phyloP scores from a whole-genome alignment of 2,888 invertebrate species.

The Meiosimyza decipiens region DNA sequence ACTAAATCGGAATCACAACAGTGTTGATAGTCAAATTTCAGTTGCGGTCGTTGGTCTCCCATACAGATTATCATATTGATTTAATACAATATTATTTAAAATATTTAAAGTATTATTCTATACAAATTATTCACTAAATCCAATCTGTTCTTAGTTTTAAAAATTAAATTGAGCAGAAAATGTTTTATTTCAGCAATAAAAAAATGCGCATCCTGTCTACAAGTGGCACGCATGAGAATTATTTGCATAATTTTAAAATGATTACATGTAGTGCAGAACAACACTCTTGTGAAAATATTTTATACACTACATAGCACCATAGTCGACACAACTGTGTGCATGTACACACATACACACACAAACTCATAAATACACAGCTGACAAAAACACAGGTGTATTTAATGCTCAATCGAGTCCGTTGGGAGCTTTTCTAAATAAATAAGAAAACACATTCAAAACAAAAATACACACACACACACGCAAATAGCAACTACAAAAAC shows the following conservation, averaged over 20 bases:
- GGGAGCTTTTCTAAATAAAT: slow-evolving; percentile 33
- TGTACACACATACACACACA: neutral
- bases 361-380: slow-evolving; percentile 2
- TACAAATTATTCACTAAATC: too few species aligned
- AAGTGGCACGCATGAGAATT: slow-evolving; percentile 5
- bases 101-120: too few species aligned
- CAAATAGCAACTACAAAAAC: neutral
- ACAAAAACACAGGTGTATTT: slow-evolving; percentile 34
- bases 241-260: slow-evolving; percentile 13
- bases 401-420: slow-evolving; percentile 33
- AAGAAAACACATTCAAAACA: slow-evolving; percentile 13
- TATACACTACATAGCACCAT: too few species aligned
- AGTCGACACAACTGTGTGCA: neutral
- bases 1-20: too few species aligned
- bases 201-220: neutral
- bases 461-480: slow-evolving; percentile 12
- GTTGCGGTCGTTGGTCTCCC: too few species aligned
- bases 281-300: neutral
- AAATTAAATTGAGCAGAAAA: too few species aligned
- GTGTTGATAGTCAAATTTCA: too few species aligned
- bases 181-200: too few species aligned
- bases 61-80: too few species aligned
- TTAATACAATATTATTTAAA: too few species aligned
- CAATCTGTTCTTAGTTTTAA: too few species aligned
- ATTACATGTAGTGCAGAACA: slow-evolving; percentile 5